Evolutionary conservation across 2,113 vertebrate genomes (phyloP).

Genomic region (Mellivora capensis): DNA sequence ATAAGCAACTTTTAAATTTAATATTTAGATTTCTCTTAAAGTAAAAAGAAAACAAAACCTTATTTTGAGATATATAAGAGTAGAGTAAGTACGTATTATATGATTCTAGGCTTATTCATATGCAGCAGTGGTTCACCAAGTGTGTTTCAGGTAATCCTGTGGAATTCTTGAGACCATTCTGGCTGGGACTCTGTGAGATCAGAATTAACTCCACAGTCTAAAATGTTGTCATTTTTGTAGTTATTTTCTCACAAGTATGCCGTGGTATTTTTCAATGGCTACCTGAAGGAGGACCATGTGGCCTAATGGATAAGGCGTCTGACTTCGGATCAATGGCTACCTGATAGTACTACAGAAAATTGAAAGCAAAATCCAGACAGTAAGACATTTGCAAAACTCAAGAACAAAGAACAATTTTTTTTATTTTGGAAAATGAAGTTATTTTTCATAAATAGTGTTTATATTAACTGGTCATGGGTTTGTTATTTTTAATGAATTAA

Average conservation of each 20-base stretch:
- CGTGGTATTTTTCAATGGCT: neutral
- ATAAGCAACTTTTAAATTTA: neutral
- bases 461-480: neutral
- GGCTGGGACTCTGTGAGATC: neutral
- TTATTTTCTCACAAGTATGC: neutral
- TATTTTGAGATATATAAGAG: neutral
- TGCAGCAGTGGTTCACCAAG: neutral
- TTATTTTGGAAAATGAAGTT: neutral
- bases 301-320: too few relatives aligned
- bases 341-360: neutral
- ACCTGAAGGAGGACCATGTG: too few relatives aligned
- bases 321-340: neutral
- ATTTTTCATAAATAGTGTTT: neutral
- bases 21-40: neutral
- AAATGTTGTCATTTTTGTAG: neutral
- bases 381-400: neutral
- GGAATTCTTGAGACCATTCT: neutral
- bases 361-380: neutral
- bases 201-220: neutral
- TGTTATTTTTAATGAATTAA: constrained; percentile 26
- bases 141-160: neutral
- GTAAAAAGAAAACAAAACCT: neutral
- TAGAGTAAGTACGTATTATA: neutral
- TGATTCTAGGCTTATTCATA: neutral
- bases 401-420: neutral